Evolutionary conservation across 2,797 vertebrate genomes (phyloP), one percentile per base, ranked within the genome.

Genomic region (Rhabdomys pumilio): DNA sequence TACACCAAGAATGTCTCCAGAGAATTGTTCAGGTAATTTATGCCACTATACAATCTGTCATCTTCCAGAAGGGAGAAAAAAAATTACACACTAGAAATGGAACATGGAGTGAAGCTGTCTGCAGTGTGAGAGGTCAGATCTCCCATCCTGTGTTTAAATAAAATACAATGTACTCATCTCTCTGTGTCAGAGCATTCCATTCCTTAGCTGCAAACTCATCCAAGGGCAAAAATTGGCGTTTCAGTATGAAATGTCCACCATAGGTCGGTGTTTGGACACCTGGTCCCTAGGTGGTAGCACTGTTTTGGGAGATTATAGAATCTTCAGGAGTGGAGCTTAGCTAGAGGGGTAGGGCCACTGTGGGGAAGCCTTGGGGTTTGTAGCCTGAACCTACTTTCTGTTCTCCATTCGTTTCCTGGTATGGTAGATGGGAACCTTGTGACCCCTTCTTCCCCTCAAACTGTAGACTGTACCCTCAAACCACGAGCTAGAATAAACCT

Each of bases 21-120:
- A 59, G 82, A 95, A 94, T 96, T 93, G 93, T 96, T 92, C 65
- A 69, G 89, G 86, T 94, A 76, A 96, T 93, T 97, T 69, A 93
- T 81, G 73, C 90, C 76, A 77, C 38, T 63, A 24, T 53, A 90
- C 2, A 12, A 90, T 80, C 53, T 91, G n/a, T 95, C 79, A 87
- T 94, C 61, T 82, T 96, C 47, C 72, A 85, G 79, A 84, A 41
- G 83, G n/a, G 34, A 34, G 44, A 91, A 63, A 79, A 80, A 91
- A 67, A 7, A 44, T 17, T 8, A 57, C 4, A 6, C 0, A 59
- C 34, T 22, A 1, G 29, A 76, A 38, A 61, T 44, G n/a, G 29
- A 96, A n/a, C 26, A 29, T 29, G 24, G 14, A 84, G 59, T 69
- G 73, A 92, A 61, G 38, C 11, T 73, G 41, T 93, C 73, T 92